A percentile compares a stretch with the other conserved stretches of the same genome.
These are phyloP conservation scores for Recurvirostra avosetta DNA, from an alignment of 2,113 vertebrate genomes.

Conservation along the genomic window DNA sequence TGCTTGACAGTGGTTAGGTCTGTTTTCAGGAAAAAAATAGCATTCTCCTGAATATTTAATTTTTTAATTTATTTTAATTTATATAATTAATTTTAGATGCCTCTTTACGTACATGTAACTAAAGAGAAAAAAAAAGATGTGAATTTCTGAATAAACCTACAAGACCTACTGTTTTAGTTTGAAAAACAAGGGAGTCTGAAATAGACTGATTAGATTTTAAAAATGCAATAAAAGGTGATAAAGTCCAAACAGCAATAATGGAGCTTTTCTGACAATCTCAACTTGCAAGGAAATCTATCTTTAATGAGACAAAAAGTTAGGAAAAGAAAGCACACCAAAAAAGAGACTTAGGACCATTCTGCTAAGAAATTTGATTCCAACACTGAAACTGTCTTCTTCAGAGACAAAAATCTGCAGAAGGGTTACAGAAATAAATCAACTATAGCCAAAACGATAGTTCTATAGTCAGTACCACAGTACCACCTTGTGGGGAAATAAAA, in stretches of 20 bases:
- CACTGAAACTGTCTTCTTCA: slow-evolving; percentile 31
- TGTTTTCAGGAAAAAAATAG: background rate
- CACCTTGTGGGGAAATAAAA: slow-evolving; percentile 74
- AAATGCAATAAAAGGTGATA: background rate
- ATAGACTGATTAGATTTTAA: background rate
- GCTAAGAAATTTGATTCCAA: slow-evolving; percentile 25
- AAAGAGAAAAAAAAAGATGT: fast-evolving
- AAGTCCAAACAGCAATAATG: background rate
- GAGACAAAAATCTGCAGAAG: slow-evolving; percentile 53
- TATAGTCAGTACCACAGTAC: slow-evolving; percentile 73
- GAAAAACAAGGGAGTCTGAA: background rate
- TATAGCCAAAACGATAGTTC: background rate
- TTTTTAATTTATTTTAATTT: background rate
- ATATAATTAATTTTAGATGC: background rate
- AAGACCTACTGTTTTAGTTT: background rate
- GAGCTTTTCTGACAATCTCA: background rate
- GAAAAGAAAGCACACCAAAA: background rate
- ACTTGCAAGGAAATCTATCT: background rate
- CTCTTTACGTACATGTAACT: background rate
- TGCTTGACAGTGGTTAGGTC: background rate
- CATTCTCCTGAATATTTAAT: background rate
- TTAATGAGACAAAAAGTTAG: background rate
- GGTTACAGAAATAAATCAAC: slow-evolving; percentile 45
- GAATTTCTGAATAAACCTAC: background rate
- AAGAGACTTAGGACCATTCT: slow-evolving; percentile 2